phyloP scores from a whole-genome alignment of 2,113 vertebrate genomes.

The Stegostoma tigrinum region DNA sequence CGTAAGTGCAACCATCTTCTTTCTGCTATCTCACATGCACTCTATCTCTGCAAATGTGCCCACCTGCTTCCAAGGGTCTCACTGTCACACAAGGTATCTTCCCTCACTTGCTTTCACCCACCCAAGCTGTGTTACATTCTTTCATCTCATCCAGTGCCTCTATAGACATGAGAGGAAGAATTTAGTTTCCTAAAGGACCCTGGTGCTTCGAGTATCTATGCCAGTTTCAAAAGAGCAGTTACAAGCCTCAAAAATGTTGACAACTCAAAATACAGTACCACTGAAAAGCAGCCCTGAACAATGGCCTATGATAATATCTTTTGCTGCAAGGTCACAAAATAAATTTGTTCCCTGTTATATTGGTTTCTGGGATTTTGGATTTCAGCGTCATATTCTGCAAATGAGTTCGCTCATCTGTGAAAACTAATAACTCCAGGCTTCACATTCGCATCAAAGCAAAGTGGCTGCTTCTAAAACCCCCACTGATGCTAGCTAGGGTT shows the following conservation, averaged over 20 bases:
- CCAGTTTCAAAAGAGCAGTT: not conserved
- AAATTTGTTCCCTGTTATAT: not conserved
- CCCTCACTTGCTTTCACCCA: too few relatives aligned
- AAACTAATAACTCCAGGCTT: not conserved
- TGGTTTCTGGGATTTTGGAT: not conserved
- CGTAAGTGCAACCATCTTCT: too few relatives aligned
- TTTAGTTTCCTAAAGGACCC: not conserved
- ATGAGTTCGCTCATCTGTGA: not conserved
- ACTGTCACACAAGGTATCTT: too few relatives aligned
- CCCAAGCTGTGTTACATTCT: not conserved
- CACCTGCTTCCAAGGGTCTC: too few relatives aligned
- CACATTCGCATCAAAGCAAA: not conserved
- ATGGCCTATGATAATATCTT: not conserved
- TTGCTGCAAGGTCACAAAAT: not conserved
- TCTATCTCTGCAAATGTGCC: too few relatives aligned
- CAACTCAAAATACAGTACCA: not conserved
- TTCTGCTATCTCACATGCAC: too few relatives aligned
- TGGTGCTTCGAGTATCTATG: not conserved
- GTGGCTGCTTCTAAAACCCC: not conserved
- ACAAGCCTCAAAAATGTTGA: not conserved
- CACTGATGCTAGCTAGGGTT: not conserved
- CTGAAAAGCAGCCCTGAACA: not conserved
- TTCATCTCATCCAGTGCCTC: not conserved
- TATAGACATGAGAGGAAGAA: not conserved
- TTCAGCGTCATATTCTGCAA: not conserved